phyloP scores from a whole-genome alignment of 2,888 invertebrate genomes.

The Eutolmus rufibarbis region DNA sequence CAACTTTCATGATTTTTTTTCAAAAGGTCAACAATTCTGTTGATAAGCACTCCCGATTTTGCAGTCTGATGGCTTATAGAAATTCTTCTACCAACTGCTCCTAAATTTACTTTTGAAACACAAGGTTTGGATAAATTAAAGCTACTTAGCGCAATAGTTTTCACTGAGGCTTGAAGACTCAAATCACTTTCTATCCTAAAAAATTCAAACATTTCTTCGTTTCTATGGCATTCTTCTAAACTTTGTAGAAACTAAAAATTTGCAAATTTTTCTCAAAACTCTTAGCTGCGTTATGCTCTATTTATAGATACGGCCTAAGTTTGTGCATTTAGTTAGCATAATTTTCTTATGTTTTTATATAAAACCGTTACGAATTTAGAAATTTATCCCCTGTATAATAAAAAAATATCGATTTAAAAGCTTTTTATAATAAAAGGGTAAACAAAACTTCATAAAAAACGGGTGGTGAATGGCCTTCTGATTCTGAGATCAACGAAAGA shows the following conservation, averaged over 20 bases:
- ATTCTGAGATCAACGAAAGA: not conserved
- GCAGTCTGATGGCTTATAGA: too few relatives aligned
- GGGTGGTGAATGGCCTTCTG: slow-evolving; percentile 9
- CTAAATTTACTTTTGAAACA: too few relatives aligned
- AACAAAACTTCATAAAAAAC: not conserved
- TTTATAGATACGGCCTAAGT: not conserved
- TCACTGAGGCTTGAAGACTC: not conserved
- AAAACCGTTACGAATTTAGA: not conserved
- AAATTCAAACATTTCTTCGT: not conserved
- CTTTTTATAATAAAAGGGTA: not conserved
- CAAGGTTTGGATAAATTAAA: too few relatives aligned
- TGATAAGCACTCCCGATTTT: too few relatives aligned
- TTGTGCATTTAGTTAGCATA: not conserved
- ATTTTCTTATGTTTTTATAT: not conserved
- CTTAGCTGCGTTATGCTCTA: not conserved
- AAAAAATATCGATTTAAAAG: not conserved
- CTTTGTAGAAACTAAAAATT: not conserved
- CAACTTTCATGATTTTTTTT: too few relatives aligned
- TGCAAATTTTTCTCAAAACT: not conserved
- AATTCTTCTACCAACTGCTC: too few relatives aligned
- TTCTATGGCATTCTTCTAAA: not conserved
- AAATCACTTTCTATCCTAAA: not conserved
- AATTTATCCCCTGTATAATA: not conserved
- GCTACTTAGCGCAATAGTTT: not conserved
- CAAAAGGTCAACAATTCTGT: not conserved